These are phyloP conservation scores for Protomyctophum bolini DNA, from an alignment of 2,113 vertebrate species.

Conservation along the genomic window DNA sequence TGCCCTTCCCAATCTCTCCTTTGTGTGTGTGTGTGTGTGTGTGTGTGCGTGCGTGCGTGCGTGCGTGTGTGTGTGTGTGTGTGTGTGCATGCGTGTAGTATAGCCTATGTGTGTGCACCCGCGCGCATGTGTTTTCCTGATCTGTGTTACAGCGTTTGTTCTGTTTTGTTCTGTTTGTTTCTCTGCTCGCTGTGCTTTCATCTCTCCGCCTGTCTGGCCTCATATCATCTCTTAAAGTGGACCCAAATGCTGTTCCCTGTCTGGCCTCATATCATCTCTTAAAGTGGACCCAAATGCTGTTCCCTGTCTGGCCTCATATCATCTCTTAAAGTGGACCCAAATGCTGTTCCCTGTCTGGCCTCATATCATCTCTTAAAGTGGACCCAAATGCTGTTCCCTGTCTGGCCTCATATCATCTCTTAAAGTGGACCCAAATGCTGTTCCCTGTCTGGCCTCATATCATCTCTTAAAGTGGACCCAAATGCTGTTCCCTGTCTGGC, in stretches of 20 bases:
- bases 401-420: conserved; percentile 80
- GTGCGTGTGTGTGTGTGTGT: no score
- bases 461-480: no score
- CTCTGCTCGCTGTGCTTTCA: conserved; percentile 72
- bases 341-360: conserved; percentile 81
- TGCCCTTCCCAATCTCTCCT: conserved; percentile 3
- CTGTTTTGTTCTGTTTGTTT: conserved; percentile 80
- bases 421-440: no score
- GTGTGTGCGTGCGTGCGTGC: no score
- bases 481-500: conserved; percentile 81
- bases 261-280: conserved; percentile 79
- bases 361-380: conserved; percentile 79
- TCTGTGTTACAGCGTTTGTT: conserved; percentile 77
- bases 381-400: no score
- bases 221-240: conserved; percentile 80
- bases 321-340: no score
- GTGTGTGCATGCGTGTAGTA: no score
- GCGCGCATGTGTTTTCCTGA: conserved; percentile 46
- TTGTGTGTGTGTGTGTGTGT: background rate
- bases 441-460: conserved; percentile 81
- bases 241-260: no score
- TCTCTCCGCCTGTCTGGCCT: conserved; percentile 78
- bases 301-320: conserved; percentile 81
- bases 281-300: no score
- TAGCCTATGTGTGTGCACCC: background rate